phyloP scores from a whole-genome alignment of 2,888 invertebrate species.

The Rotaria socialis region DNA sequence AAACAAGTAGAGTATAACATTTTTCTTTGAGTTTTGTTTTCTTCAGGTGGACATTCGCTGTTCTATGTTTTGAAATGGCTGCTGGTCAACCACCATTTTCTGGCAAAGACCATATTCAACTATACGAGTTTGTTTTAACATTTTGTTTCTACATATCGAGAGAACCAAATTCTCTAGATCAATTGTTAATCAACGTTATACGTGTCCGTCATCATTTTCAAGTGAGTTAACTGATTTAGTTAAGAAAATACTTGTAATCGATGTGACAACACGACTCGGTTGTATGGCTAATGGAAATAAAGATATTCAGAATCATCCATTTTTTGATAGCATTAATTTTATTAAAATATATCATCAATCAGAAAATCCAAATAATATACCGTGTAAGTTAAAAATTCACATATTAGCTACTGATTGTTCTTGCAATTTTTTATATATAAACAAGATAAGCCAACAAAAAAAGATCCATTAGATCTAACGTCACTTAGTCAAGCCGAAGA shows the following conservation, averaged over 20 bases:
- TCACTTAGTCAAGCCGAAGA: background rate
- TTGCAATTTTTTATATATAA: background rate
- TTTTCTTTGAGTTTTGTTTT: too few species aligned
- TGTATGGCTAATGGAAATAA: slow-evolving; percentile 29
- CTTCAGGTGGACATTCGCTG: background rate
- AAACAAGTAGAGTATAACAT: background rate
- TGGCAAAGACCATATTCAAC: background rate
- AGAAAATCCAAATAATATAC: background rate
- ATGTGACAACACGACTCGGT: slow-evolving; percentile 5
- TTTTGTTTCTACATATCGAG: background rate
- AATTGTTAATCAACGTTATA: slow-evolving; percentile 28
- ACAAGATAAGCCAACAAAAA: background rate
- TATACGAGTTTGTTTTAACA: slow-evolving; percentile 6
- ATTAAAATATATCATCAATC: background rate
- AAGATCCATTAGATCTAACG: slow-evolving; percentile 29
- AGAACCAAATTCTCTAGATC: background rate
- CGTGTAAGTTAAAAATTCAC: background rate
- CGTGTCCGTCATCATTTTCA: slow-evolving; percentile 2
- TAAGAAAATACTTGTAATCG: background rate
- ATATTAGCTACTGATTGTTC: background rate
- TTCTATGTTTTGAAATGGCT: slow-evolving; percentile 7
- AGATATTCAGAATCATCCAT: slow-evolving; percentile 17
- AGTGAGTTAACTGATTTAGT: background rate
- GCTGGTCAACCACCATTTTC: slow-evolving; percentile 27
- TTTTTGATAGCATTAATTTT: slow-evolving; percentile 9